These are phyloP conservation scores for Neolamprologus modestus DNA, from an alignment of 2,113 vertebrate species.

Conservation along the genomic window DNA sequence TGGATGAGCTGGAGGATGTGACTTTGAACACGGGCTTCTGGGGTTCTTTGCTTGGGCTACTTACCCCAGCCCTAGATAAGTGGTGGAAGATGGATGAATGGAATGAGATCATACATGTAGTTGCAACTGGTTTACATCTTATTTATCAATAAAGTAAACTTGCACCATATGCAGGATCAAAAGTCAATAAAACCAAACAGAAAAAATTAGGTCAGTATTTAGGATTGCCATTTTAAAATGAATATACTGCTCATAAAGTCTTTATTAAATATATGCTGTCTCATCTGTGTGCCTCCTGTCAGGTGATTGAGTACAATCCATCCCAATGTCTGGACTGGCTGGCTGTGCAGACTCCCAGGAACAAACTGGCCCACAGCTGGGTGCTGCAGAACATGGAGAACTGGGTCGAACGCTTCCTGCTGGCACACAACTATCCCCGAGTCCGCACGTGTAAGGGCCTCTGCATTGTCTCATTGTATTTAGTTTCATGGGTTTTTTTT, in stretches of 20 bases:
- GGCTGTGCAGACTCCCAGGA: slow-evolving; percentile 94
- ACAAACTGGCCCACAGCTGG: slow-evolving; percentile 98
- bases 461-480: neutral
- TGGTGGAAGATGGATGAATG: neutral
- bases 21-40: neutral
- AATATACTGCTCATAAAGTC: neutral
- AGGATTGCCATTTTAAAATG: neutral
- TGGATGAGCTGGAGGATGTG: neutral
- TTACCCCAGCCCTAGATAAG: neutral
- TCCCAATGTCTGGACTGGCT: slow-evolving; percentile 98
- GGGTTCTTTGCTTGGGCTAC: neutral
- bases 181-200: neutral
- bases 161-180: neutral
- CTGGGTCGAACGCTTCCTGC: slow-evolving; percentile 97
- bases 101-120: neutral
- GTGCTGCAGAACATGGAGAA: slow-evolving; percentile 99
- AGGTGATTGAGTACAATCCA: slow-evolving; percentile 99
- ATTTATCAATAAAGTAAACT: neutral
- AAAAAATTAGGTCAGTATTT: neutral
- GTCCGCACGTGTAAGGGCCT: slow-evolving; percentile 90
- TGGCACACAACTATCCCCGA: slow-evolving; percentile 97
- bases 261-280: neutral
- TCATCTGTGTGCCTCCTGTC: neutral
- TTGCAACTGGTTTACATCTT: neutral
- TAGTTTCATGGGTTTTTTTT: neutral